These are phyloP conservation scores for Solea solea DNA, from an alignment of 2,113 vertebrate species.

Conservation along the genomic window DNA sequence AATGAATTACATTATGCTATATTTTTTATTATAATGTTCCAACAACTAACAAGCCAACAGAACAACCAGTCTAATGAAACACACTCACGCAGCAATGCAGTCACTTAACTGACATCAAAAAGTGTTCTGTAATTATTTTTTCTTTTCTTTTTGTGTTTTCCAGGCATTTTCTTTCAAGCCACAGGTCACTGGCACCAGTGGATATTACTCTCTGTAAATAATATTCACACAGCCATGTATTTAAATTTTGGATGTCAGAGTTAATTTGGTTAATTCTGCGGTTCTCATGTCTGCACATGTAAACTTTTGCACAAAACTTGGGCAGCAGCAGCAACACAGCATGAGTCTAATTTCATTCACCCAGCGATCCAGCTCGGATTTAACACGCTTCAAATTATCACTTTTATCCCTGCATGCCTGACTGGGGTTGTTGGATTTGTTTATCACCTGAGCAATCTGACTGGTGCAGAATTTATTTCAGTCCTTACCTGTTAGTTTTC, in stretches of 20 bases:
- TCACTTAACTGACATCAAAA: no score
- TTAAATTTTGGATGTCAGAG: background rate
- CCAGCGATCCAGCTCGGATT: conserved; percentile 15
- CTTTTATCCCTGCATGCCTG: conserved; percentile 42
- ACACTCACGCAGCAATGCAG: no score
- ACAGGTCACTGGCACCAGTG: background rate
- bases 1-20: background rate
- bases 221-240: background rate
- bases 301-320: conserved; percentile 11
- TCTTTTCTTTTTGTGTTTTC: background rate
- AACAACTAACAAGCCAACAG: background rate
- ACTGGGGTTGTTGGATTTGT: conserved; percentile 42
- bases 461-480: conserved; percentile 32
- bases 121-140: background rate
- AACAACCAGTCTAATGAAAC: no score
- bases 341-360: conserved; percentile 38
- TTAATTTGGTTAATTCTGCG: background rate
- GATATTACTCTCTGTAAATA: background rate
- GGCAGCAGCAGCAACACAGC: conserved; percentile 19
- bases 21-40: background rate
- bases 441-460: conserved; percentile 39
- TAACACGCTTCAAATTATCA: conserved; percentile 30
- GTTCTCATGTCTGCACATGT: background rate
- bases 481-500: background rate
- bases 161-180: background rate